These are phyloP conservation scores for Rhyacichthys aspro DNA, from an alignment of 2,797 vertebrate genomes.

Conservation along the genomic window DNA sequence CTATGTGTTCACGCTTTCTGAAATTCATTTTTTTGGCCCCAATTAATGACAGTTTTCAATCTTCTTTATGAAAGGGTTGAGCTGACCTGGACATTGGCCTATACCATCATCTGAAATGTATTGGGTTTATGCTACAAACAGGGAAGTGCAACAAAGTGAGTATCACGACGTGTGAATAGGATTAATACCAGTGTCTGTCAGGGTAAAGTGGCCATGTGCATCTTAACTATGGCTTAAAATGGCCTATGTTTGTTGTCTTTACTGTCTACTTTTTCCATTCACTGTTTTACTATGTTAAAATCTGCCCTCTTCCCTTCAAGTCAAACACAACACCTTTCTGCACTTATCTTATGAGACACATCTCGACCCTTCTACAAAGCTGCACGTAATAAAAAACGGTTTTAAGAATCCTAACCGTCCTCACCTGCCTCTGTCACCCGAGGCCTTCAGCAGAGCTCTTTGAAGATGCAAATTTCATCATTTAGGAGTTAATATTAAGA, in stretches of 20 bases:
- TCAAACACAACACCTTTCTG: neutral
- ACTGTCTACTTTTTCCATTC: constrained; percentile 10
- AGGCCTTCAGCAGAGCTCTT: constrained; percentile 15
- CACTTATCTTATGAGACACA: neutral
- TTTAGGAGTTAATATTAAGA: constrained; percentile 24
- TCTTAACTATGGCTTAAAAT: too few relatives aligned
- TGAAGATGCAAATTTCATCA: constrained; percentile 22
- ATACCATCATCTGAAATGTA: too few relatives aligned
- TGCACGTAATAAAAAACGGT: neutral
- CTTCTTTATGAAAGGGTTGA: neutral
- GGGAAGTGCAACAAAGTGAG: too few relatives aligned
- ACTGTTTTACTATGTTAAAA: too few relatives aligned
- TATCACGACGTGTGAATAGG: too few relatives aligned
- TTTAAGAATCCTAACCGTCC: constrained; percentile 5
- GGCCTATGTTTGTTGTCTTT: too few relatives aligned
- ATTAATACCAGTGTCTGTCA: too few relatives aligned
- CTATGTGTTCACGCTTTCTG: neutral
- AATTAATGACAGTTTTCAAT: neutral
- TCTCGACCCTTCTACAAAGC: constrained; percentile 2
- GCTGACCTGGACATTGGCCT: too few relatives aligned
- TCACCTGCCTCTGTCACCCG: constrained; percentile 10
- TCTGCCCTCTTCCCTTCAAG: too few relatives aligned
- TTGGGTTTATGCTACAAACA: too few relatives aligned
- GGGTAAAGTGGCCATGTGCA: too few relatives aligned
- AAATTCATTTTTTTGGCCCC: neutral